Percentiles rank a stretch among this genome's conserved stretches.
Evolutionary conservation across 2,113 vertebrate genomes (phyloP).

Genomic region (Sarotherodon lohbergeri): DNA sequence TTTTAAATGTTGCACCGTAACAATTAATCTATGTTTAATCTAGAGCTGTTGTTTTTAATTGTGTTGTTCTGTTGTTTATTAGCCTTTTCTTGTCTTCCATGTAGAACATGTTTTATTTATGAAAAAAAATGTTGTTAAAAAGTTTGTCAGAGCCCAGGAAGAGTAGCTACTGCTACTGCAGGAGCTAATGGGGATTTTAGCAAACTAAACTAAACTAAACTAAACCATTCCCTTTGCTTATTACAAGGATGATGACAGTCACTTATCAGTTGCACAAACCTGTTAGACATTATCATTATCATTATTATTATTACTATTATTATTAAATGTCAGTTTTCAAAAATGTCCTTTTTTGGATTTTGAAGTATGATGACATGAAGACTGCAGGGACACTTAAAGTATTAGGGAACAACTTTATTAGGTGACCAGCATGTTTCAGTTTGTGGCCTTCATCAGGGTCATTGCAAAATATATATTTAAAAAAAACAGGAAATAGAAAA

Average conservation of each 20-base stretch:
- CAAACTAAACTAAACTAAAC: not conserved
- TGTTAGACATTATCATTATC: not conserved
- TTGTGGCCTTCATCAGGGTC: not conserved
- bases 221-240: not conserved
- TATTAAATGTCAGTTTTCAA: not conserved
- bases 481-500: not conserved
- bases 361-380: not conserved
- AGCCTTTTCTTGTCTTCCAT: not conserved
- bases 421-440: not conserved
- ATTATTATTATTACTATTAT: no score
- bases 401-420: not conserved
- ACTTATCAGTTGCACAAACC: not conserved
- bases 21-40: not conserved
- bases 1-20: not conserved
- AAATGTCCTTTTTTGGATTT: not conserved
- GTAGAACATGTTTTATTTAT: not conserved
- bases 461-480: not conserved
- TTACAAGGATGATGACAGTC: not conserved
- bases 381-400: not conserved
- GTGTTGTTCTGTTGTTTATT: not conserved
- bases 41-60: not conserved
- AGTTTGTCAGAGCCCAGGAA: accelerated
- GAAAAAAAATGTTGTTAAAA: not conserved
- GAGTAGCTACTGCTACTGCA: not conserved
- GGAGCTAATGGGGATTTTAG: not conserved